These are phyloP conservation scores for Threskiornis aethiopicus DNA, from an alignment of 2,797 vertebrate genomes.

Conservation along the genomic window DNA sequence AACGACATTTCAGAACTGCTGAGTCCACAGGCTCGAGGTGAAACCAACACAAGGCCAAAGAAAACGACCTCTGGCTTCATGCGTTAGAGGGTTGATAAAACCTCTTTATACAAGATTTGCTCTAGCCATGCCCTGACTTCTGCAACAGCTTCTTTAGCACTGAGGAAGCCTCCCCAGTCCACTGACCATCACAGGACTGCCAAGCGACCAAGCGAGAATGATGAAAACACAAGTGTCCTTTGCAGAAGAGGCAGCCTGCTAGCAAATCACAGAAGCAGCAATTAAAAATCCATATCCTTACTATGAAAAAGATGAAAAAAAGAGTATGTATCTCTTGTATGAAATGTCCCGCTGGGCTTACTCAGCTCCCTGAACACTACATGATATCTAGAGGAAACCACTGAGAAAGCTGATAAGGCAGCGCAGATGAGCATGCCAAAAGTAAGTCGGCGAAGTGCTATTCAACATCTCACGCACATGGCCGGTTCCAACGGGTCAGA, in stretches of 20 bases:
- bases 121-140: neutral
- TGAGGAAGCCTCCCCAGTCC: neutral
- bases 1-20: neutral
- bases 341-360: neutral
- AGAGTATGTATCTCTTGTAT: neutral
- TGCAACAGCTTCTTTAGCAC: neutral
- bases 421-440: neutral
- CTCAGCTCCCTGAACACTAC: neutral
- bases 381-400: slow-evolving; percentile 43
- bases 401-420: slow-evolving; percentile 53
- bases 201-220: neutral
- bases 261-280: neutral
- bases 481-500: neutral
- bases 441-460: neutral
- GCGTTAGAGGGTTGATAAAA: neutral
- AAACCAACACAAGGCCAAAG: neutral
- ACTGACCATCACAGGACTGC: neutral
- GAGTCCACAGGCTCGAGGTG: neutral
- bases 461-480: neutral
- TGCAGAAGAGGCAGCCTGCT: neutral
- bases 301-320: neutral
- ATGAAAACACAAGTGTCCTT: neutral
- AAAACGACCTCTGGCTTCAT: neutral
- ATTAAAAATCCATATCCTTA: neutral
- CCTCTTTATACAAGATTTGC: neutral